Percentiles rank a stretch among this genome's conserved stretches.
Conservation (phyloP, 1,140 invertebrate species). For the Andrena cerasifolii region DNA sequence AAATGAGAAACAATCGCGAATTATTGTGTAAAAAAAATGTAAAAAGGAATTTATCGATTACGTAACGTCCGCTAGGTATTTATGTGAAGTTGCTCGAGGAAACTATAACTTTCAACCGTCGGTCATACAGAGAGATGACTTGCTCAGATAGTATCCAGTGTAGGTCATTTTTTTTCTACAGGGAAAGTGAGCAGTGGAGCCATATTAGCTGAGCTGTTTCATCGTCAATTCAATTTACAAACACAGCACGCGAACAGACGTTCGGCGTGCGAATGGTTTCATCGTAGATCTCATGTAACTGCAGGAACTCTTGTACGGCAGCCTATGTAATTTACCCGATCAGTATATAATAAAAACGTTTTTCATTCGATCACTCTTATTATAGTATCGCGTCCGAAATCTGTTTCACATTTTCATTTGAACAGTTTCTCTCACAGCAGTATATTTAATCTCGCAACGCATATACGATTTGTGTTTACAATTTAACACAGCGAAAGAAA, state of each 20-base stretch:
- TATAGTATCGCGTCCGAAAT: background rate
- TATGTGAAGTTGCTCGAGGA: constrained; percentile 46
- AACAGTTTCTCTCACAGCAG: constrained; percentile 28
- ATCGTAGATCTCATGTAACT: constrained; percentile 51
- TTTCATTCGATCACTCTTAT: constrained; percentile 34
- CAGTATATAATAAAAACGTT: constrained; percentile 39
- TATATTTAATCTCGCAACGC: constrained; percentile 38
- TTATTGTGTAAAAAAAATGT: constrained; percentile 62
- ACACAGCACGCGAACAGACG: constrained; percentile 45
- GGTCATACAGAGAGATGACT: constrained; percentile 22
- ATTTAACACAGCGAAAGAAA: constrained; percentile 32
- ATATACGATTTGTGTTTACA: constrained; percentile 15
- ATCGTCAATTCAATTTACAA: constrained; percentile 51
- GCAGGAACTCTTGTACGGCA: constrained; percentile 51
- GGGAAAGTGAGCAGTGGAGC: constrained; percentile 27
- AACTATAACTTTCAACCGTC: background rate
- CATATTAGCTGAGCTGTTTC: constrained; percentile 48
- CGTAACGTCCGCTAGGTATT: constrained; percentile 49
- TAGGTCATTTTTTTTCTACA: constrained; percentile 56
- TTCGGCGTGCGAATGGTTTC: constrained; percentile 44
- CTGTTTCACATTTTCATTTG: background rate
- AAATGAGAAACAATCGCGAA: constrained; percentile 37
- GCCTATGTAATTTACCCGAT: constrained; percentile 55
- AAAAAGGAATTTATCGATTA: constrained; percentile 56
- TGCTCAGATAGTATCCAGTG: constrained; percentile 52